Conservation (phyloP, 2,888 invertebrate species). For the Netelia inedita region DNA sequence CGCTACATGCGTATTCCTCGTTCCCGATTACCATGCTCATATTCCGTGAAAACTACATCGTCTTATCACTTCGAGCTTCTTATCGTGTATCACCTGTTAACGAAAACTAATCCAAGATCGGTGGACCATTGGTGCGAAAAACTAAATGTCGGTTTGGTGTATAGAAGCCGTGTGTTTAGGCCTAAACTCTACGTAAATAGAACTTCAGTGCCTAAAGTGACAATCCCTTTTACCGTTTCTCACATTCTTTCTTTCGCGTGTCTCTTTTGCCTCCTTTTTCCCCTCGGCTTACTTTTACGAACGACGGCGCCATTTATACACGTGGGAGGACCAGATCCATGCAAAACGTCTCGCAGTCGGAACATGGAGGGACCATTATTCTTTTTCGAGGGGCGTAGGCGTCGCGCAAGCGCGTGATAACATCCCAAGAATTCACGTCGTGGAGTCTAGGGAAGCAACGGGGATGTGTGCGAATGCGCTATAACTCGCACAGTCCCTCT, state of each 20-base stretch:
- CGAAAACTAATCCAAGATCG: neutral
- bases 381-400: conserved; percentile 77
- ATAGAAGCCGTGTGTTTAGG: too few relatives aligned
- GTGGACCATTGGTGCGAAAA: too few relatives aligned
- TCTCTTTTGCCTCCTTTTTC: conserved; percentile 18
- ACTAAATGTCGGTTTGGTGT: too few relatives aligned
- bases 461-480: conserved; percentile 28
- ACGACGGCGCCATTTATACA: conserved; percentile 44
- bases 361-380: conserved; percentile 81
- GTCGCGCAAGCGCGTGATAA: conserved; percentile 79
- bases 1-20: conserved; percentile 28
- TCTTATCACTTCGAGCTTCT: conserved; percentile 65
- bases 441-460: conserved; percentile 36
- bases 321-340: conserved; percentile 76
- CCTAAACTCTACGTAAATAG: too few relatives aligned
- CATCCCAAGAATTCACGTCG: conserved; percentile 72
- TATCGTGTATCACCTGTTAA: conserved; percentile 44
- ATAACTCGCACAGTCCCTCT: conserved; percentile 21
- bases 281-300: conserved; percentile 37
- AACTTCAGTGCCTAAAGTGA: too few relatives aligned
- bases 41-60: conserved; percentile 34
- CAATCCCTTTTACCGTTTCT: conserved; percentile 3
- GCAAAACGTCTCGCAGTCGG: conserved; percentile 72
- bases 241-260: conserved; percentile 33
- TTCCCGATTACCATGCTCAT: conserved; percentile 55